Evolutionary conservation across 2,113 vertebrate genomes (phyloP).

Genomic region (Nanorana parkeri): DNA sequence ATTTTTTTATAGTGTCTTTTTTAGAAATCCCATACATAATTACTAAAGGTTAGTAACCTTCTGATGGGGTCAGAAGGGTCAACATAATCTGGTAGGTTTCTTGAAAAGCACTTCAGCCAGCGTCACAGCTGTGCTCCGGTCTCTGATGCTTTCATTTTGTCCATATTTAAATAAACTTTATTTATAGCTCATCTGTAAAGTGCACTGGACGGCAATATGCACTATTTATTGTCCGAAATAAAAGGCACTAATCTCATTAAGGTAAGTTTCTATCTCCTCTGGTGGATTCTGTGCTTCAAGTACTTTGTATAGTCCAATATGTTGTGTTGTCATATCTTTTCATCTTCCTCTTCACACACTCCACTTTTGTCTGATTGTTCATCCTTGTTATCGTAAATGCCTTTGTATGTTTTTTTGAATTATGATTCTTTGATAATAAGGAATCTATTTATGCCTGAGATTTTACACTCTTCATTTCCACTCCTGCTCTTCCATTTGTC

Average conservation of each 20-base stretch:
- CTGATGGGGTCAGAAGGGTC: not conserved
- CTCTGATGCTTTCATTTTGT: not conserved
- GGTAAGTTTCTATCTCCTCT: not conserved
- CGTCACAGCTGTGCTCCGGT: not conserved
- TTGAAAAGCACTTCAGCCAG: not conserved
- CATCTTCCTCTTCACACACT: not conserved
- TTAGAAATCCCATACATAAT: not conserved
- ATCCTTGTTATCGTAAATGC: not conserved
- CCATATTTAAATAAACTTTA: not conserved
- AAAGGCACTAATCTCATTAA: not conserved
- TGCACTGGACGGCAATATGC: not conserved
- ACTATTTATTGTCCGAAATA: not conserved
- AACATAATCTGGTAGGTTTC: not conserved
- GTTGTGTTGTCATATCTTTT: not conserved
- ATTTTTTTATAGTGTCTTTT: not conserved
- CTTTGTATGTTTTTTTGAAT: not conserved
- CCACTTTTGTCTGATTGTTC: not conserved
- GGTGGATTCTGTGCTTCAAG: not conserved
- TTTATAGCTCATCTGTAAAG: not conserved
- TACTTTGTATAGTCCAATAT: not conserved
- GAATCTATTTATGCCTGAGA: not conserved
- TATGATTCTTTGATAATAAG: not conserved
- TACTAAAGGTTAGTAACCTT: not conserved
- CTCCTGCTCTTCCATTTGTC: constrained; percentile 10
- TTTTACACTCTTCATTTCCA: not conserved